Conservation (phyloP, 1,140 invertebrate genomes). For the Drosophila parvula region DNA sequence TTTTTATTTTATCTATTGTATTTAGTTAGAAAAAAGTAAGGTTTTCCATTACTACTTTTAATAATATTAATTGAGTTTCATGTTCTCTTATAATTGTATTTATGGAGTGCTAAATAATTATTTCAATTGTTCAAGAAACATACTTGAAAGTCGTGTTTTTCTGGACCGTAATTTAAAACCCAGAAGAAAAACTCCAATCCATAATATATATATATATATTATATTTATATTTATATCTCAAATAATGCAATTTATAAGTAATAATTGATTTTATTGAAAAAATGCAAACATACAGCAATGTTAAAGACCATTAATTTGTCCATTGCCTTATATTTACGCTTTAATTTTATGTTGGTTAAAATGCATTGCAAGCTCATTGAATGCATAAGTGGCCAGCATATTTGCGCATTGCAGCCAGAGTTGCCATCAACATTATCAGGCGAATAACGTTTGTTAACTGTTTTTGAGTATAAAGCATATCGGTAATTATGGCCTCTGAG, state of each 20-base stretch:
- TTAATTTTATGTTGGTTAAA: slow-evolving; percentile 44
- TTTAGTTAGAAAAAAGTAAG: background rate
- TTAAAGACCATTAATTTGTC: background rate
- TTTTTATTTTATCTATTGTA: background rate
- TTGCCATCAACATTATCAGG: slow-evolving; percentile 13
- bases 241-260: background rate
- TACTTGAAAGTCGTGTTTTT: slow-evolving; percentile 39
- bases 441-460: slow-evolving; percentile 47
- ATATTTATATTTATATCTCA: slow-evolving; percentile 19
- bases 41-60: background rate
- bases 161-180: slow-evolving; percentile 25
- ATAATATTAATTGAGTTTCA: background rate
- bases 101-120: slow-evolving; percentile 1
- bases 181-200: too few species aligned
- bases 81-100: background rate
- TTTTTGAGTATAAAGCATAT: slow-evolving; percentile 50
- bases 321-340: slow-evolving; percentile 50
- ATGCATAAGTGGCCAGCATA: slow-evolving; percentile 64
- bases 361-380: slow-evolving; percentile 40
- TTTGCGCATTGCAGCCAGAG: slow-evolving; percentile 37
- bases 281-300: too few species aligned
- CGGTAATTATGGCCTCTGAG: slow-evolving; percentile 62
- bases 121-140: slow-evolving; percentile 2
- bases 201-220: too few species aligned
- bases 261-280: background rate